Conservation (phyloP, 2,797 vertebrate genomes). For the Cynodonichthys magdalenae region DNA sequence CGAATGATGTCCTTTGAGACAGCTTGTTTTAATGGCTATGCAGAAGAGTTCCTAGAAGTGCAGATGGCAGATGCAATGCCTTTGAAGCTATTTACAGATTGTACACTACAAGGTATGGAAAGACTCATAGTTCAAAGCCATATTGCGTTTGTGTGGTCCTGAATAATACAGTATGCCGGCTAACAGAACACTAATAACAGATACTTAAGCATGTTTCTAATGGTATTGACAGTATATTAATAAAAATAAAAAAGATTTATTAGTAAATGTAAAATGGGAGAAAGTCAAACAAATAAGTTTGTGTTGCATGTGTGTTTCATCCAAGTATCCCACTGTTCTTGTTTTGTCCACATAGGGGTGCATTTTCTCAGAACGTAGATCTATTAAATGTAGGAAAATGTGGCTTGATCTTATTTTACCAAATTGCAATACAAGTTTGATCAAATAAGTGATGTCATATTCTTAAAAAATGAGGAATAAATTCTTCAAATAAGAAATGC, state of each 20-base stretch:
- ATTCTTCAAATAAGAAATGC: background rate
- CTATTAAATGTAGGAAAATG: background rate
- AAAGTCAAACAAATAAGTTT: constrained; percentile 11
- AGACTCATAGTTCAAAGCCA: constrained; percentile 63
- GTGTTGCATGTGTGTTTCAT: constrained; percentile 36
- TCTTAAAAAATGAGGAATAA: background rate
- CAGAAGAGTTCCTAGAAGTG: constrained; percentile 84
- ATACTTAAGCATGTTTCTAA: constrained; percentile 32
- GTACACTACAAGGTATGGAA: constrained; percentile 77
- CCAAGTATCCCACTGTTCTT: constrained; percentile 58
- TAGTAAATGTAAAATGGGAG: constrained; percentile 11
- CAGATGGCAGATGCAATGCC: constrained; percentile 81
- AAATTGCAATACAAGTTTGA: background rate
- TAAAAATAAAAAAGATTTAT: constrained; percentile 19
- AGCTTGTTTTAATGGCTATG: constrained; percentile 84
- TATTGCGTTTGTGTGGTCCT: constrained; percentile 65
- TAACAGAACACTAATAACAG: constrained; percentile 42
- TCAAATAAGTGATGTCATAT: background rate
- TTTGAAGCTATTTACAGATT: constrained; percentile 83
- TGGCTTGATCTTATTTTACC: background rate
- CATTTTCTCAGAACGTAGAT: constrained; percentile 64
- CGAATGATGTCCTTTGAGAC: constrained; percentile 83
- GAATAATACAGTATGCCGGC: constrained; percentile 47
- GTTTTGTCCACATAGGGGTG: constrained; percentile 76
- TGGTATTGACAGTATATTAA: constrained; percentile 30